Evolutionary conservation across 2,888 invertebrate genomes (phyloP).

Genomic region (Eugnorisma glareosa): DNA sequence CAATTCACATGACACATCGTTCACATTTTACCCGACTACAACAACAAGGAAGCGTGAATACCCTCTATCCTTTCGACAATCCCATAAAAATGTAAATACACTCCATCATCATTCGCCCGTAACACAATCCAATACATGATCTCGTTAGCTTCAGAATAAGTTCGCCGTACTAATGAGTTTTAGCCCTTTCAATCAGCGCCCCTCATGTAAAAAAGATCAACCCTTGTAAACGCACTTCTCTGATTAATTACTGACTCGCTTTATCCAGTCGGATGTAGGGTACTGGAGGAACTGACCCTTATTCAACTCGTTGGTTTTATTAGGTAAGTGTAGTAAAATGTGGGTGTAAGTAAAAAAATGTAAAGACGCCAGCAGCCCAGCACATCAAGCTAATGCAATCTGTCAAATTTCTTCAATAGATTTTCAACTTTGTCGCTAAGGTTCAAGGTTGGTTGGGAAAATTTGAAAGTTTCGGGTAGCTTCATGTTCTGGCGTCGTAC

Average conservation of each 20-base stretch:
- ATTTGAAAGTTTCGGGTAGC: too few relatives aligned
- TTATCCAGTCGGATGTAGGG: constrained; percentile 66
- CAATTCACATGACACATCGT: too few relatives aligned
- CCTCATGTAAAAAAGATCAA: constrained; percentile 85
- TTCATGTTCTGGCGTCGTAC: background rate
- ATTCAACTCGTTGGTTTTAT: constrained; percentile 45
- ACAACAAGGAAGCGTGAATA: background rate
- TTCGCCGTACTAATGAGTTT: constrained; percentile 81
- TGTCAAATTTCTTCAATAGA: too few relatives aligned
- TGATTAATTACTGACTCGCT: constrained; percentile 86
- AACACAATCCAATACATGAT: constrained; percentile 38
- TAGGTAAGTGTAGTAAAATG: constrained; percentile 42
- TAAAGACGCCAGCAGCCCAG: too few relatives aligned
- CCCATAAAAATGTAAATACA: constrained; percentile 11
- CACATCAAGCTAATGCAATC: too few relatives aligned
- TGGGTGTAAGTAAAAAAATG: background rate
- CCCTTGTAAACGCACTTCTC: constrained; percentile 82
- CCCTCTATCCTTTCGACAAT: background rate
- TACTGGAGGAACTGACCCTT: constrained; percentile 55
- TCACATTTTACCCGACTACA: background rate
- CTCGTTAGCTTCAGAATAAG: constrained; percentile 68
- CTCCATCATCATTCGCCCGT: constrained; percentile 22
- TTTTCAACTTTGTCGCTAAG: too few relatives aligned
- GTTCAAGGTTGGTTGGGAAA: too few relatives aligned
- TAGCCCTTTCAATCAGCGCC: constrained; percentile 84